A percentile compares a stretch with the other conserved stretches of the same genome.
Conservation (phyloP, 2,888 invertebrate genomes). For the Steinernema scapterisci region DNA sequence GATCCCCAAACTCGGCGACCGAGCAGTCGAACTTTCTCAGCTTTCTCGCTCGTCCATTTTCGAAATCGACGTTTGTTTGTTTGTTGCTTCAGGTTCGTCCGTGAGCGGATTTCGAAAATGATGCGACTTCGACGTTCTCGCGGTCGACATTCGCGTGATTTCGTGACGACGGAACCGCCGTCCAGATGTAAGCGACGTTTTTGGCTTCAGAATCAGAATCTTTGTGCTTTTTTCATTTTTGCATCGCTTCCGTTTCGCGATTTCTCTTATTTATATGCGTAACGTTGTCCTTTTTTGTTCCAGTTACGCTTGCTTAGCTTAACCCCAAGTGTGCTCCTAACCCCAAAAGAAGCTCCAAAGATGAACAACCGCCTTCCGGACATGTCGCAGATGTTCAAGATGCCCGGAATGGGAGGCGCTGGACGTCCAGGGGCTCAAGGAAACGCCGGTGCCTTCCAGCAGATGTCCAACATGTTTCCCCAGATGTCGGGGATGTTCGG, state of each 20-base stretch:
- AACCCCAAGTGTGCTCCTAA: too few species aligned
- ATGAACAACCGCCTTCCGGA: constrained; percentile 4
- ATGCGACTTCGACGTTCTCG: neutral
- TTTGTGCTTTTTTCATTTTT: neutral
- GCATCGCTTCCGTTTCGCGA: neutral
- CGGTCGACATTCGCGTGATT: neutral
- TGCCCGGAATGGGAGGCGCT: neutral
- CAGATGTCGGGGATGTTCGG: constrained; percentile 25
- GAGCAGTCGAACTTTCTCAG: too few species aligned
- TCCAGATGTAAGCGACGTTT: neutral
- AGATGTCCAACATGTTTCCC: neutral
- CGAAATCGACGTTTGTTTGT: too few species aligned
- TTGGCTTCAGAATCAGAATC: neutral
- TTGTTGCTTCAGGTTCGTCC: neutral
- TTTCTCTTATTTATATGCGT: too few species aligned
- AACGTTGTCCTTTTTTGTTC: too few species aligned
- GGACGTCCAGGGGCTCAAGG: neutral
- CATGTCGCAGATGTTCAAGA: constrained; percentile 1
- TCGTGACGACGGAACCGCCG: neutral
- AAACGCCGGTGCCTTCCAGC: neutral
- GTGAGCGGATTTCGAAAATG: neutral
- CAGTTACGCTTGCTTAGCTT: too few species aligned
- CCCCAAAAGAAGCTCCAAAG: neutral
- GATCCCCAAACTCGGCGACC: too few species aligned
- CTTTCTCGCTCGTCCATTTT: too few species aligned